Evolutionary conservation across 2,888 invertebrate genomes (phyloP).

Genomic region (Megastigmus dorsalis): DNA sequence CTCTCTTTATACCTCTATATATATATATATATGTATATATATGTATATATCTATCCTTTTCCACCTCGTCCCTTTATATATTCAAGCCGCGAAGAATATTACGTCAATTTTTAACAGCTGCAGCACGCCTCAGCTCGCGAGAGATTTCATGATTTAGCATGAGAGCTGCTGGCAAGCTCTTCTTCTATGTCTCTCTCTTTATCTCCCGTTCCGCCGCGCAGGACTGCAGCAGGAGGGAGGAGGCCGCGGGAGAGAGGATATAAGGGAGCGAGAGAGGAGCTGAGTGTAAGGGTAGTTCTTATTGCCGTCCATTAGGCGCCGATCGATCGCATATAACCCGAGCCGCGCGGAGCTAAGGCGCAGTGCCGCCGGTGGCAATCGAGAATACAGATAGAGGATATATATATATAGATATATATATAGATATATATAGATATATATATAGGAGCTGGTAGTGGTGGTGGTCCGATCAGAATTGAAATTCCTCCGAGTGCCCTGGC

Average conservation of each 20-base stretch:
- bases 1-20: too few relatives aligned
- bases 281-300: too few relatives aligned
- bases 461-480: conserved; percentile 60
- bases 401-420: conserved; percentile 14
- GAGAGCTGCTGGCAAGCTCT: background rate
- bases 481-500: conserved; percentile 51
- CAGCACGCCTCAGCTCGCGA: background rate
- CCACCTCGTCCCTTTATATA: background rate
- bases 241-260: too few relatives aligned
- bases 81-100: conserved; percentile 3
- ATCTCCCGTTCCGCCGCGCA: too few relatives aligned
- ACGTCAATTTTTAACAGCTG: conserved; percentile 2
- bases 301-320: conserved; percentile 19
- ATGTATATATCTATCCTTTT: too few relatives aligned
- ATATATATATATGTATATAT: too few relatives aligned
- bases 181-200: background rate
- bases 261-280: too few relatives aligned
- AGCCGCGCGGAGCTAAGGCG: too few relatives aligned
- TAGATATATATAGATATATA: conserved; percentile 13
- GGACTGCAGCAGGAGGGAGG: too few relatives aligned
- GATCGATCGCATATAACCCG: background rate
- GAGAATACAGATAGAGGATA: conserved; percentile 3
- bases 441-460: too few relatives aligned
- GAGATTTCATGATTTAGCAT: background rate
- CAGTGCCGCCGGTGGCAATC: conserved; percentile 6